Percentiles rank a stretch among this genome's conserved stretches.
phyloP scores from a whole-genome alignment of 1,140 invertebrate genomes.

The Macrocentrus cingulum region DNA sequence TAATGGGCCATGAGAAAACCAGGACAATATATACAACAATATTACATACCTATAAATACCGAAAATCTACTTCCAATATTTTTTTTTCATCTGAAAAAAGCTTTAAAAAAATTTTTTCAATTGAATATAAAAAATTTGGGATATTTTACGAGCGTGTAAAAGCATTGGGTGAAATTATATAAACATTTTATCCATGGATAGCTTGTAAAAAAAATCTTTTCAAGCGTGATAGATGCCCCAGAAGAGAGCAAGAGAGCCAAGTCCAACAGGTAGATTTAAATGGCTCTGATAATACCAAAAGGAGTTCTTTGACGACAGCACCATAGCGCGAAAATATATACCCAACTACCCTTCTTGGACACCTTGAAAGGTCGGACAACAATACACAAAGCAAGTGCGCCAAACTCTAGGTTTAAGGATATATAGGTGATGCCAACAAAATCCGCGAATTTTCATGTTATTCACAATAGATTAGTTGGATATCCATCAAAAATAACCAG shows the following conservation, averaged over 20 bases:
- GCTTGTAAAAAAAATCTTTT: not conserved
- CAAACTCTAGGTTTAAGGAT: too few species aligned
- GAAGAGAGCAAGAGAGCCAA: not conserved
- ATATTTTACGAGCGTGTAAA: too few species aligned
- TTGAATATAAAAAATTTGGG: too few species aligned
- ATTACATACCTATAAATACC: too few species aligned
- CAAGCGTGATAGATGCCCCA: not conserved
- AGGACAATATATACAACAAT: not conserved
- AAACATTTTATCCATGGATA: too few species aligned
- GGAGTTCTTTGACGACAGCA: conserved; percentile 17
- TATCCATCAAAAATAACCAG: not conserved
- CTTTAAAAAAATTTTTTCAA: too few species aligned
- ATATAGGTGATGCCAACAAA: too few species aligned
- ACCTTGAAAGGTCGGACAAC: not conserved
- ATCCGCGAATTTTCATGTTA: too few species aligned
- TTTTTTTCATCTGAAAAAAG: too few species aligned
- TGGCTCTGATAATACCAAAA: conserved; percentile 31
- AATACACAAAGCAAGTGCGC: conserved; percentile 10
- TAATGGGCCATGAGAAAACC: conserved; percentile 17
- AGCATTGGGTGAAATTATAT: too few species aligned
- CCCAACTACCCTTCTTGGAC: conserved; percentile 8
- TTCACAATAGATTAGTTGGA: too few species aligned
- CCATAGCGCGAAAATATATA: conserved; percentile 7
- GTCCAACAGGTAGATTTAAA: conserved; percentile 43
- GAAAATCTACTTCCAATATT: too few species aligned